Evolutionary conservation across 2,888 invertebrate genomes (phyloP), one percentile per base, ranked within the genome.

Genomic region (Melanostoma mellinum): DNA sequence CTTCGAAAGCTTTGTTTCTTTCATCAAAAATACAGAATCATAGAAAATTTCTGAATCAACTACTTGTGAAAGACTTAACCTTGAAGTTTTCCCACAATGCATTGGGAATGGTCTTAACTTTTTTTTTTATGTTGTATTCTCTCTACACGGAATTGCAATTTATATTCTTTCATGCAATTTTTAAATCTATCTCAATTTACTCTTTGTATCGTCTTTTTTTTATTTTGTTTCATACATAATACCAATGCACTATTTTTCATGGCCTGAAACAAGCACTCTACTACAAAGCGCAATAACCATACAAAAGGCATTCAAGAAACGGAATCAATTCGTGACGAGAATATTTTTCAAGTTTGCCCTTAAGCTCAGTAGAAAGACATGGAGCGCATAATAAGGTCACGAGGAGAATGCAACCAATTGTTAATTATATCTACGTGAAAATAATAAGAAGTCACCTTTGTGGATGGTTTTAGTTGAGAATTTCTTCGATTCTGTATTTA

Each of bases 161-260:
- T 30, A 63, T 50, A 71, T 40, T 33, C 32, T 46, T 1, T 71
- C 71, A 77, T 63, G 71, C 61, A 50, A 68, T 69, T 61, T 61
- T 20, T 20, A 56, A 77, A 30, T 63, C 35, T 50, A 53, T 63
- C 42, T 58, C 38, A 40, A 46, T 72, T 78, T 72, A 46, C 10
- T 65, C 53, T 50, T 61, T 38, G 3, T 35, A 30, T n/a, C 5
- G 6, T 52, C 0, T 32, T 9, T 32, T 32, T 52, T 52, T 52
- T 30, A 32, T 20, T 20, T 56, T 0, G 36, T 30, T 2, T 58
- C 4, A 33, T 58, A 42, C 6, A 33, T n/a, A n/a, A n/a, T 53
- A 44, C 58, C 6, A 10, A 10, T 44, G 33, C 46, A 46, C 10
- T 36, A 35, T 35, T 46, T 4, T 9, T 60, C 44, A 46, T 4